phyloP scores from a whole-genome alignment of 35 echinoderm and acorn worm genomes.

The Chiridota heheva region DNA sequence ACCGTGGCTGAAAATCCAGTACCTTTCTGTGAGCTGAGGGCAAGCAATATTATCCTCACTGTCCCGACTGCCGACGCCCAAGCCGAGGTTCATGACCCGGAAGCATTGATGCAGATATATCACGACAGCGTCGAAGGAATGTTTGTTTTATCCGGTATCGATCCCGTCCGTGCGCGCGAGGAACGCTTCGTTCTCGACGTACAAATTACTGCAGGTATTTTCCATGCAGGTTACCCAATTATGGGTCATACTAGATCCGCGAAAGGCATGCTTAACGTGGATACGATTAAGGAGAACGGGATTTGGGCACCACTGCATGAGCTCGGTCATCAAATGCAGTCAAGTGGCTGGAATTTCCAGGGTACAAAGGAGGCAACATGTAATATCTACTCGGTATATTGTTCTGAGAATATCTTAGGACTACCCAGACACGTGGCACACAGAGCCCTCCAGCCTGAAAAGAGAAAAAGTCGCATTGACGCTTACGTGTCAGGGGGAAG shows the following conservation, averaged over 20 bases:
- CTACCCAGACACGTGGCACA: neutral
- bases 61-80: neutral
- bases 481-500: neutral
- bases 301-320: too few relatives aligned
- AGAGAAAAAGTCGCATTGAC: neutral
- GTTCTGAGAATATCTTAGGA: neutral
- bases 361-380: neutral
- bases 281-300: neutral
- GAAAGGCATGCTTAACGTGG: neutral
- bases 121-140: neutral
- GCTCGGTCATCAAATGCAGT: neutral
- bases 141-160: neutral
- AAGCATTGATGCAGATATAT: neutral
- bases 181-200: slow-evolving; percentile 3
- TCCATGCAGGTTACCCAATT: too few relatives aligned
- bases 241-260: neutral
- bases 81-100: neutral
- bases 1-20: neutral
- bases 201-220: neutral
- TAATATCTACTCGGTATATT: slow-evolving; percentile 8
- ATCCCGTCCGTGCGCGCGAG: neutral
- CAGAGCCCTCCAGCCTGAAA: neutral
- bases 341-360: neutral
- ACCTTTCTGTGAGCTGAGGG: neutral
- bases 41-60: neutral